A percentile compares a stretch with the other conserved stretches of the same genome.
Evolutionary conservation across 2,797 vertebrate species (phyloP).

Genomic region (Pantherophis alleghaniensis): DNA sequence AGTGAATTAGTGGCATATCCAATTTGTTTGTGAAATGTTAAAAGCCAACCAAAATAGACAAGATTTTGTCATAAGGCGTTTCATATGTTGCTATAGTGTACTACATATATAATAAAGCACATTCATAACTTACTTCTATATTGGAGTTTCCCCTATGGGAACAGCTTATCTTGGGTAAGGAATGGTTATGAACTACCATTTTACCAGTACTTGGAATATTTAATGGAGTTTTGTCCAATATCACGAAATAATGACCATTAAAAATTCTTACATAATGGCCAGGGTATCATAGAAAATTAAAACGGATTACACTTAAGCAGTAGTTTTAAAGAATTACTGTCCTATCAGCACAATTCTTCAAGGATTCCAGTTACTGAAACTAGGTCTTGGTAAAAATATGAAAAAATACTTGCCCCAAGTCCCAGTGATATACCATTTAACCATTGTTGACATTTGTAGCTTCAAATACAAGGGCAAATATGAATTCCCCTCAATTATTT

Average conservation of each 20-base stretch:
- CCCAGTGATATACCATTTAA: neutral
- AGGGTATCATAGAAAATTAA: neutral
- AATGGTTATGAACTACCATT: neutral
- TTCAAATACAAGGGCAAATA: neutral
- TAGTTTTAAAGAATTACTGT: neutral
- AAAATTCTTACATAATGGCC: neutral
- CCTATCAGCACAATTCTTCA: neutral
- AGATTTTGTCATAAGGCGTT: neutral
- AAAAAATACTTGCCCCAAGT: neutral
- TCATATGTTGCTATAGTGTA: neutral
- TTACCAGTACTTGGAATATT: neutral
- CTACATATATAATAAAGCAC: neutral
- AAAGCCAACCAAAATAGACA: neutral
- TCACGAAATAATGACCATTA: neutral
- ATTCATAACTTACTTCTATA: neutral
- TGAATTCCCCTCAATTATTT: neutral
- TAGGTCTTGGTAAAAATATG: neutral
- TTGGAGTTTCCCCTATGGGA: neutral
- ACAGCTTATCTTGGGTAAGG: neutral
- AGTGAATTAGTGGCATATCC: neutral
- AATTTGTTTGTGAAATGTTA: neutral
- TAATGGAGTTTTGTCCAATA: neutral
- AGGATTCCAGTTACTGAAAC: neutral
- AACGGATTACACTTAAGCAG: neutral
- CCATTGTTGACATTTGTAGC: neutral